Evolutionary conservation across 2,797 vertebrate genomes (phyloP), one percentile per base, ranked within the genome.

Genomic region (Staurois parvus): DNA sequence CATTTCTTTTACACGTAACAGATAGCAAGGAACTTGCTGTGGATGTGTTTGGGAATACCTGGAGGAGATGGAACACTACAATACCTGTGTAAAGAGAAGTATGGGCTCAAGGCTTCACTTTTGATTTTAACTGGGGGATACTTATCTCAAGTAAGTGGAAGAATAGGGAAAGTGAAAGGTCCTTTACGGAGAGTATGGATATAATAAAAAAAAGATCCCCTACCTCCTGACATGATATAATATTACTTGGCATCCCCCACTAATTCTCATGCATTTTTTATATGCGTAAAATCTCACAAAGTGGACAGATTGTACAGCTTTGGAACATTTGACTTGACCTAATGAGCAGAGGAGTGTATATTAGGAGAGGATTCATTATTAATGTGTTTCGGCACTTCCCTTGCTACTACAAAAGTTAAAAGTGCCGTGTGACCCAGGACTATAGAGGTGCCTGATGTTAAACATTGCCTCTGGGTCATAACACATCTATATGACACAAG

Each of bases 281-380:
- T 56, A 56, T 24, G 52, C 52, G 21, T 21, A 56, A 34, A 70
- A 75, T 75, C 2, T 62, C 21, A 75, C 1, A 75, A 29, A 17
- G 56, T 78, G 37, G 45, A 83, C 72, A 76, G 81, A 83, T 76
- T 73, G 67, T 83, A 29, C 2, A 48, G 72, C 17, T 26, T 75
- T 75, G 66, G 56, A 66, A 29, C 15, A 42, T 48, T 42, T 40
- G 64, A 48, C 26, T 68, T 68, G 40, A 77, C 26, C 24, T 79
- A 79, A 79, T 68, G 40, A 79, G 45, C 67, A 66, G 76, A 30
- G 62, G 19, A 5, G 19, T 68, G 76, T 68, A n/a, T 79, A 79
- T 79, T 67, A 79, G 37, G 7, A 79, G 28, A 8, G 6, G 3
- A 79, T 79, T 67, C 17, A 79, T 79, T 79, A 79, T 79, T 68